These are phyloP conservation scores for Amphipoea oculea DNA, from an alignment of 2,888 invertebrate genomes.

Conservation along the genomic window DNA sequence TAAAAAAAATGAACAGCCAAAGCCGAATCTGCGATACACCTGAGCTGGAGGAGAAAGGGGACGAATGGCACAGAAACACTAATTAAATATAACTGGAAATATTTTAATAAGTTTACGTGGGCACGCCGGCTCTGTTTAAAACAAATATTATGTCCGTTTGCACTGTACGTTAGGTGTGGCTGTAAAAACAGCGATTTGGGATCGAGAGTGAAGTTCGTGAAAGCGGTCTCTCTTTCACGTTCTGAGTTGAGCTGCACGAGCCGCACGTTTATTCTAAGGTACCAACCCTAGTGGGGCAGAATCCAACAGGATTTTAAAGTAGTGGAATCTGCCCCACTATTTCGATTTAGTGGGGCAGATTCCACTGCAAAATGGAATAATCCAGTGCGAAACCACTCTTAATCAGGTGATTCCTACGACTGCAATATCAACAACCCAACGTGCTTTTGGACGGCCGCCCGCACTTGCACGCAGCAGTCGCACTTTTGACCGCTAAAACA, in stretches of 20 bases:
- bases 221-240: background rate
- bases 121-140: constrained; percentile 81
- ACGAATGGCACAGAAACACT: constrained; percentile 86
- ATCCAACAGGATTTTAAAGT: no score
- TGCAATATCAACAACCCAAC: no score
- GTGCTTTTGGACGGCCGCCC: no score
- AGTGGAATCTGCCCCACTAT: no score
- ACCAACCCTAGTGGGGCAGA: no score
- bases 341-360: no score
- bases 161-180: constrained; percentile 69
- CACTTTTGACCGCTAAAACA: background rate
- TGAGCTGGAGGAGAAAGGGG: constrained; percentile 79
- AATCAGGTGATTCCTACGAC: no score
- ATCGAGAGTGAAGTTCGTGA: background rate
- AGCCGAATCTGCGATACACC: constrained; percentile 77
- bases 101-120: constrained; percentile 90
- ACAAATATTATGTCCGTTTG: constrained; percentile 88
- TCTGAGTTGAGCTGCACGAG: no score
- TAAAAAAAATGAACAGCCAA: constrained; percentile 60
- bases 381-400: no score
- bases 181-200: constrained; percentile 20
- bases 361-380: no score
- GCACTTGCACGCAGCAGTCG: no score
- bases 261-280: no score
- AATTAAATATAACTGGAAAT: constrained; percentile 89